phyloP scores from a whole-genome alignment of 23 tunicate genomes.

The Halocynthia roretzi region DNA sequence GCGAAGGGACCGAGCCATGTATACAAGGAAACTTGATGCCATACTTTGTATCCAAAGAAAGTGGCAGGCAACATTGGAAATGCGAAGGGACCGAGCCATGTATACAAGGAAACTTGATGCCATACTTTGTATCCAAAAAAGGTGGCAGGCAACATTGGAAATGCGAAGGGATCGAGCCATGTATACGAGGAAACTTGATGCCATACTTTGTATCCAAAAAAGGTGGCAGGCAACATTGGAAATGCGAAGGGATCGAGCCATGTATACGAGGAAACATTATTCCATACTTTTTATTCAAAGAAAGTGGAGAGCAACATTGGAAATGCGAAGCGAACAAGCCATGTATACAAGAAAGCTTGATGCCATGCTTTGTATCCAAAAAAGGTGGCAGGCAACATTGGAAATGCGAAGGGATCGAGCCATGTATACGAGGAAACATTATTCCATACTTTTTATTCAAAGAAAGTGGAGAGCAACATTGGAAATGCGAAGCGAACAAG shows the following conservation, averaged over 20 bases:
- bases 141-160: slow-evolving; percentile 2
- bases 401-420: not conserved
- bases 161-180: not conserved
- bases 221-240: not conserved
- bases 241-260: not conserved
- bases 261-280: not conserved
- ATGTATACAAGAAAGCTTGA: not conserved
- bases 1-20: not conserved
- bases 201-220: not conserved
- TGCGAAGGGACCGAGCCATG: not conserved
- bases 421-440: too few species aligned
- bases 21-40: slow-evolving; percentile 5
- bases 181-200: not conserved
- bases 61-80: not conserved
- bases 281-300: not conserved
- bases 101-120: slow-evolving; percentile 9
- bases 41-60: not conserved
- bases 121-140: not conserved
- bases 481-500: not conserved
- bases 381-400: not conserved
- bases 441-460: slow-evolving; percentile 2
- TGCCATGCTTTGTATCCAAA: not conserved
- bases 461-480: slow-evolving; percentile 7
- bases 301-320: not conserved
- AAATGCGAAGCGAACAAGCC: not conserved